Evolutionary conservation across 2,888 invertebrate species (phyloP), one percentile per base, ranked within the genome.

Genomic region (Tholera decimalis): DNA sequence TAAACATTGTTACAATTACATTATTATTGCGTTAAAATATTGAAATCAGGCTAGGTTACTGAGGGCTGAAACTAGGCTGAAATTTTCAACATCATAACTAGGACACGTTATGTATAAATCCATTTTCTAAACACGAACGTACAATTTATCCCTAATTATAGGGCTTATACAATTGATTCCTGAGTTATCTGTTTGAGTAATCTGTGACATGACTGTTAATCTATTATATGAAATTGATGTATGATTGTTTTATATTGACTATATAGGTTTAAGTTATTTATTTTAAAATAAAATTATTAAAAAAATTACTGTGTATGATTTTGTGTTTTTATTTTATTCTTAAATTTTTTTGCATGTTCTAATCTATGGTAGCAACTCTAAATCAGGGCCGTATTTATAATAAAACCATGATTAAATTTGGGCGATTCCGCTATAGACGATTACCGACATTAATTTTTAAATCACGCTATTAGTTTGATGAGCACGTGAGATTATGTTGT

Each of bases 191-290:
- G 20, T 41, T 33, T 26, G 5, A 18, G 43, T 18, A 47, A 22
- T 35, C 65, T 37, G 35, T 43, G 49, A 43, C 26, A 22, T 65
- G 66, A 55, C 41, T 43, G 49, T 7, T 65, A 28, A 73, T 65
- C 73, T 39, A 65, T 73, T 55, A 50, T 43, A 30, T 33, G 65
- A 43, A n/a, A 26, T 22, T 64, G 39, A 49, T 44, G 49, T 46
- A 69, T 60, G 76, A 22, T 26, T 55, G 43, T 47, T 49, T 53
- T 58, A 0, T 35, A 53, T 24, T 68, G 20, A 60, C 26, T 35
- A 35, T 49, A 43, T 51, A 61, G 46, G 0, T 8, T 20, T 73
- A 70, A 62, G 56, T 62, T 39, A 72, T 62, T 76, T 72, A 72
- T 76, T 69, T 46, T 35, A 30, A 39, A 62, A 43, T 46, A 15